These are phyloP conservation scores for Bombus huntii DNA, from an alignment of 1,140 invertebrate species.

Conservation along the genomic window DNA sequence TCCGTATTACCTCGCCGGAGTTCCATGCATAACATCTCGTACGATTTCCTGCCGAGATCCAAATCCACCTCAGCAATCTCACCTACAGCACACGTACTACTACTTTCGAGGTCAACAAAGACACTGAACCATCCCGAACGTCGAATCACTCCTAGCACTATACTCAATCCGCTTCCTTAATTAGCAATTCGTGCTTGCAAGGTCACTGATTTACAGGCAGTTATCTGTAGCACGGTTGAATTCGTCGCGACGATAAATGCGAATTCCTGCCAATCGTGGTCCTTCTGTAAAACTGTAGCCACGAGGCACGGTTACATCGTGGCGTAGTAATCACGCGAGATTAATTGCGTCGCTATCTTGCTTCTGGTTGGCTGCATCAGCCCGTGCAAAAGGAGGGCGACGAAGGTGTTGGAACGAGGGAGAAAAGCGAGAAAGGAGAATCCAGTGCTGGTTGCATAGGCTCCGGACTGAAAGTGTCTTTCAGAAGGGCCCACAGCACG, in stretches of 20 bases:
- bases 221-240: constrained; percentile 13
- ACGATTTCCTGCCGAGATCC: neutral
- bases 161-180: neutral
- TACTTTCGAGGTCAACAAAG: neutral
- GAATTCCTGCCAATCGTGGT: neutral
- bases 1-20: neutral
- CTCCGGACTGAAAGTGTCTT: neutral
- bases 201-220: constrained; percentile 9
- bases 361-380: neutral
- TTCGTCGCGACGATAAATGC: neutral
- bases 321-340: constrained; percentile 28
- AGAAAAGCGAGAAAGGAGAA: neutral
- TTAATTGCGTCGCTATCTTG: constrained; percentile 43
- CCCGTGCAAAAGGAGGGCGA: neutral
- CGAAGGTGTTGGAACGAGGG: neutral
- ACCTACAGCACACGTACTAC: neutral
- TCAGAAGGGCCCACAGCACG: neutral
- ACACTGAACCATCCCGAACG: neutral
- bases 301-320: neutral
- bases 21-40: neutral
- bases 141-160: neutral
- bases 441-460: neutral
- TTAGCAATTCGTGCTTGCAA: neutral
- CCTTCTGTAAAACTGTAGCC: constrained; percentile 13
- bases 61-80: neutral